phyloP scores from a whole-genome alignment of 2,113 vertebrate genomes.

The Stegostoma tigrinum region DNA sequence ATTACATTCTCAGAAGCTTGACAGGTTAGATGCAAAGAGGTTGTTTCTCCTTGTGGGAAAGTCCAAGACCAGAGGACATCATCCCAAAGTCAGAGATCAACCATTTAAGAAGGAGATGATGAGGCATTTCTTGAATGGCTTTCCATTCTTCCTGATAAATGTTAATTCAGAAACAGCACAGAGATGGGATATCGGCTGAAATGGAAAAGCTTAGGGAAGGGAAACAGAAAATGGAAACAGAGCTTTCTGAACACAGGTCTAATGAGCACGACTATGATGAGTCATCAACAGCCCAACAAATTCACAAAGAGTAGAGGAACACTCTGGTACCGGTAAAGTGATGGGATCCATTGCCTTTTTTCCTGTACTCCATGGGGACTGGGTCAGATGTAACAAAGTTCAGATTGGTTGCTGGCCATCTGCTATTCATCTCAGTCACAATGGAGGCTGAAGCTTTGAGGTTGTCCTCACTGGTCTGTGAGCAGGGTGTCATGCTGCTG shows the following conservation, averaged over 20 bases:
- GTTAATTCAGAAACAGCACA: not conserved
- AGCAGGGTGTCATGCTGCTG: conserved; percentile 69
- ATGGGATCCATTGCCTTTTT: conserved; percentile 48
- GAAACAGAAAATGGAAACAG: conserved; percentile 35
- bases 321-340: conserved; percentile 55
- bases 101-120: too few species aligned
- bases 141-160: not conserved
- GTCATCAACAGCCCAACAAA: not conserved
- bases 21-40: too few species aligned
- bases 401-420: conserved; percentile 55
- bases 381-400: conserved; percentile 51
- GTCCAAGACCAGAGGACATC: too few species aligned
- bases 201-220: not conserved
- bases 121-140: not conserved
- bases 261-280: not conserved
- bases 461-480: conserved; percentile 69
- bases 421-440: conserved; percentile 50
- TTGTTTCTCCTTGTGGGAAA: too few species aligned
- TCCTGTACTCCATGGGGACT: conserved; percentile 41
- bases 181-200: not conserved
- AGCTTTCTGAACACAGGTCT: not conserved
- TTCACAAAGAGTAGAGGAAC: not conserved
- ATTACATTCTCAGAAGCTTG: too few species aligned
- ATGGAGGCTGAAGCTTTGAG: conserved; percentile 51
- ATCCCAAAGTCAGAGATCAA: too few species aligned